Evolutionary conservation across 2,888 invertebrate species (phyloP).

Genomic region (Phalera bucephala): DNA sequence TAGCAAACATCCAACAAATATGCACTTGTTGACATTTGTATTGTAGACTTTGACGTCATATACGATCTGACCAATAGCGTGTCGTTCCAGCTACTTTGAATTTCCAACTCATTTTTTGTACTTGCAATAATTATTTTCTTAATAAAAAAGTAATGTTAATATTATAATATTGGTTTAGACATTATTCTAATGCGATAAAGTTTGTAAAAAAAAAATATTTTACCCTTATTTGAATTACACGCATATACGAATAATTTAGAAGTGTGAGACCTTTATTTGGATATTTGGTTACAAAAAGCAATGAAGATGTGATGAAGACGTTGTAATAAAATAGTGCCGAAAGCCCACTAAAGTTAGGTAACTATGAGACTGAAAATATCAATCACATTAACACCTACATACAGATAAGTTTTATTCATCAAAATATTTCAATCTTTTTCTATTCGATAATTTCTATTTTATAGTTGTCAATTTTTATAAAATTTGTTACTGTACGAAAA

Average conservation of each 20-base stretch:
- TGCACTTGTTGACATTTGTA: too few species aligned
- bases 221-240: too few species aligned
- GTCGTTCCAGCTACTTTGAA: too few species aligned
- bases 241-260: slow-evolving; percentile 6
- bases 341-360: slow-evolving; percentile 10
- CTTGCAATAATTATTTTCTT: too few species aligned
- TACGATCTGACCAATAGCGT: too few species aligned
- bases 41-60: too few species aligned
- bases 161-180: too few species aligned
- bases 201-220: too few species aligned
- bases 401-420: slow-evolving; percentile 19
- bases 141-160: too few species aligned
- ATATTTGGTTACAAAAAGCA: background rate
- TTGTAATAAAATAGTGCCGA: slow-evolving; percentile 12
- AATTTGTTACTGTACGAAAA: slow-evolving; percentile 43
- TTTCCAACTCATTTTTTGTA: too few species aligned
- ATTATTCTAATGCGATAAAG: too few species aligned
- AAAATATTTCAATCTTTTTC: slow-evolving; percentile 36
- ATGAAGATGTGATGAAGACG: slow-evolving; percentile 1
- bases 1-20: too few species aligned
- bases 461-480: slow-evolving; percentile 29
- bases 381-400: slow-evolving; percentile 18
- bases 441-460: slow-evolving; percentile 19
- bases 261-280: slow-evolving; percentile 13
- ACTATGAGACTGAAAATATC: slow-evolving; percentile 35